phyloP scores from a whole-genome alignment of 2,113 vertebrate genomes.

The Antidorcas marsupialis region DNA sequence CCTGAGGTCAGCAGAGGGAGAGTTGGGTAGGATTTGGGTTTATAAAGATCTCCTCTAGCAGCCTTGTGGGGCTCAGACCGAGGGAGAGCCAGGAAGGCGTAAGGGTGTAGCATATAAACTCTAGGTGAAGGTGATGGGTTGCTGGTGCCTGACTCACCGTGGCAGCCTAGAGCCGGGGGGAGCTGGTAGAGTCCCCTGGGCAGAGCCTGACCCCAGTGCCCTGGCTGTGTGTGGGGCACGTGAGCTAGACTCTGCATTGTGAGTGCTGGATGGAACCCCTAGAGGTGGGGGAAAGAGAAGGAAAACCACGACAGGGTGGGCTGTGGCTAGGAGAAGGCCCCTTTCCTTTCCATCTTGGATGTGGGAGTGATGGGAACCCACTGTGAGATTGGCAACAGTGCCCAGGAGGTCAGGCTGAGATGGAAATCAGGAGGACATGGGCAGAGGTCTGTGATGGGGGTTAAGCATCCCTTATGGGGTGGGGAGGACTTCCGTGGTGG shows the following conservation, averaged over 20 bases:
- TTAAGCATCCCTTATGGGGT: not conserved
- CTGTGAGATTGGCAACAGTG: not conserved
- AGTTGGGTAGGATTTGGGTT: not conserved
- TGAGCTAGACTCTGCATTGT: not conserved
- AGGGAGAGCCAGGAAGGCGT: not conserved
- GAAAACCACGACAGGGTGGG: too few relatives aligned
- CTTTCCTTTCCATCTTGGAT: not conserved
- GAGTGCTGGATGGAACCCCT: not conserved
- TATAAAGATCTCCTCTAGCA: not conserved
- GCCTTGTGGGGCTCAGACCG: not conserved
- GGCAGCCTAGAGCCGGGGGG: not conserved
- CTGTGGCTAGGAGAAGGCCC: not conserved
- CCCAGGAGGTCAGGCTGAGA: not conserved
- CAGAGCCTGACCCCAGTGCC: not conserved
- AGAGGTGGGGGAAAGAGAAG: not conserved
- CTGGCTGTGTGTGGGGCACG: fast-evolving
- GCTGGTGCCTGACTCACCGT: not conserved
- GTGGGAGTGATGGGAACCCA: not conserved
- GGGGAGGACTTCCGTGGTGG: too few relatives aligned
- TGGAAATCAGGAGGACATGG: not conserved
- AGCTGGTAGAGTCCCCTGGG: not conserved
- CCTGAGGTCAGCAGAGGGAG: not conserved
- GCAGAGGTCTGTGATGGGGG: not conserved
- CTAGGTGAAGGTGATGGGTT: not conserved
- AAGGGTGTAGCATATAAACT: fast-evolving